Evolutionary conservation across 1,140 invertebrate species (phyloP).

Genomic region (Lasioglossum albipes): DNA sequence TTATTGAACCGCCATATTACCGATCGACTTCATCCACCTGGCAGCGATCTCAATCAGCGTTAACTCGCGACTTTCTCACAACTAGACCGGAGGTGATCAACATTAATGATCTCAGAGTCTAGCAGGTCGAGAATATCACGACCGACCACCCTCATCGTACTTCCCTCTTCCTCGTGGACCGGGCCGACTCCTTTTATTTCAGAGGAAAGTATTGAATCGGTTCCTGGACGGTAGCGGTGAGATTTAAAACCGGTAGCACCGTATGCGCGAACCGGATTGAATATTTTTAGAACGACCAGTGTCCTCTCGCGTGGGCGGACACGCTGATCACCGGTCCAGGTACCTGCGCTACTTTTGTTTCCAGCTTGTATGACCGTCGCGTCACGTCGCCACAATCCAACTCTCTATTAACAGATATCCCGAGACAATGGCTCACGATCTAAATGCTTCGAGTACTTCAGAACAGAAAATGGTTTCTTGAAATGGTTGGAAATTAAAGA

Average conservation of each 20-base stretch:
- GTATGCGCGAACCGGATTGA: slow-evolving; percentile 64
- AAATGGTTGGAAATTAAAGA: background rate
- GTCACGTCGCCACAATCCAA: slow-evolving; percentile 38
- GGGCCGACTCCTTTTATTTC: slow-evolving; percentile 40
- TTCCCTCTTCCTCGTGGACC: background rate
- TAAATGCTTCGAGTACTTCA: background rate
- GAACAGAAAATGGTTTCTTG: background rate
- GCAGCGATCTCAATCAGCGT: slow-evolving; percentile 17
- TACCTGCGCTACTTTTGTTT: slow-evolving; percentile 64
- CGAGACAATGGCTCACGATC: slow-evolving; percentile 3
- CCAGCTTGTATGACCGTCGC: slow-evolving; percentile 39
- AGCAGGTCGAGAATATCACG: slow-evolving; percentile 7
- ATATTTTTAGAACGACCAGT: slow-evolving; percentile 75
- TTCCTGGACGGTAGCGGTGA: slow-evolving; percentile 60
- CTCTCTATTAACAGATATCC: slow-evolving; percentile 48
- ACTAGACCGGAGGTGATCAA: background rate
- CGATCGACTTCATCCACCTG: background rate
- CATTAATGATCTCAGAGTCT: slow-evolving; percentile 42
- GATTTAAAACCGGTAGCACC: slow-evolving; percentile 77
- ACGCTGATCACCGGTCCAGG: slow-evolving; percentile 63
- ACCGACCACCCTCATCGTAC: background rate
- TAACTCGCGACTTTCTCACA: no score
- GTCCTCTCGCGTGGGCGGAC: slow-evolving; percentile 70
- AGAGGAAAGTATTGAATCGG: slow-evolving; percentile 59
- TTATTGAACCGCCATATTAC: slow-evolving; percentile 4